Evolutionary conservation across 2,113 vertebrate genomes (phyloP).

Genomic region (Cinclus cinclus): DNA sequence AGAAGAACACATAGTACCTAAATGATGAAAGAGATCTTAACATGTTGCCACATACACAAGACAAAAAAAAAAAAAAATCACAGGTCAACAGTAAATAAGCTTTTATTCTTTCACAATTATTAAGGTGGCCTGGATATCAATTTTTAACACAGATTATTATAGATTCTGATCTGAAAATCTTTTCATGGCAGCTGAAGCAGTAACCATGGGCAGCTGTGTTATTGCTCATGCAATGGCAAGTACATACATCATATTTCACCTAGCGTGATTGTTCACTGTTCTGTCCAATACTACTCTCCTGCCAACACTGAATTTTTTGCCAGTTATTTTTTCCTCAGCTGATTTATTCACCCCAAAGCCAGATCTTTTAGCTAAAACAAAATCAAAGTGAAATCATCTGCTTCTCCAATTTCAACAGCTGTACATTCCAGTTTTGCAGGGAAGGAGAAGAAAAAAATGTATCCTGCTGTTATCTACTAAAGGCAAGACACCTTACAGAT

Average conservation of each 20-base stretch:
- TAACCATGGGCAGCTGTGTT: neutral
- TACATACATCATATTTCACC: neutral
- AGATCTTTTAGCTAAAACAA: neutral
- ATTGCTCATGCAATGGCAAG: neutral
- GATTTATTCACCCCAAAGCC: slow-evolving; percentile 7
- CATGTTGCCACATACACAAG: neutral
- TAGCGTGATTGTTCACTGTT: neutral
- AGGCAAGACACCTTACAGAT: neutral
- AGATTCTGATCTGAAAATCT: neutral
- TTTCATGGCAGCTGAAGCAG: neutral
- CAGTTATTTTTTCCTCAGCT: neutral
- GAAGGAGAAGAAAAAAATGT: neutral
- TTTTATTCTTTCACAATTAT: neutral
- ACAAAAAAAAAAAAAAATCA: neutral
- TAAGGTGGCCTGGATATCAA: neutral
- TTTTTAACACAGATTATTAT: neutral
- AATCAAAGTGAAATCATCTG: slow-evolving; percentile 26
- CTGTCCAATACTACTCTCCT: neutral
- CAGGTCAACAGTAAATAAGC: neutral
- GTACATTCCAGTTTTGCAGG: neutral
- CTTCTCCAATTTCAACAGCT: slow-evolving; percentile 2
- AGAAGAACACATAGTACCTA: neutral
- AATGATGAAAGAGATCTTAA: neutral
- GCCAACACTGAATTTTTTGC: neutral
- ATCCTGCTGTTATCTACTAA: neutral